Evolutionary conservation across 2,113 vertebrate genomes (phyloP).

Genomic region (Polypterus bichir): DNA sequence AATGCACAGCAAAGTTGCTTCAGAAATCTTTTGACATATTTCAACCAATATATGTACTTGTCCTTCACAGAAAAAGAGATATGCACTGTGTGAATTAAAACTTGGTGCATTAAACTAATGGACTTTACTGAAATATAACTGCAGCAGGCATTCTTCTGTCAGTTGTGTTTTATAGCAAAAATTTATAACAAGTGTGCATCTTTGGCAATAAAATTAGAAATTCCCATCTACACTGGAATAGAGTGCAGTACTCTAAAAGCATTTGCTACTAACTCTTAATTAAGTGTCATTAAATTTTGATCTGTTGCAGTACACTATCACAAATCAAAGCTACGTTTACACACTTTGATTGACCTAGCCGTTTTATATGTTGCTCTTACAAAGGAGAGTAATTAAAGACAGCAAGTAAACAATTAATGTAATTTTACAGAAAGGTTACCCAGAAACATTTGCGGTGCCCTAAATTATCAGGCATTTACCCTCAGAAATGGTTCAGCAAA

Average conservation of each 20-base stretch:
- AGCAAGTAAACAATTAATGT: too few relatives aligned
- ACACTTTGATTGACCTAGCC: too few relatives aligned
- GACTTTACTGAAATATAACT: slow-evolving; percentile 11
- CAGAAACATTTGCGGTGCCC: too few relatives aligned
- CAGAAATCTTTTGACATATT: not conserved
- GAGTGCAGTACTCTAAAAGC: slow-evolving; percentile 25
- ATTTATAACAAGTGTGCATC: not conserved
- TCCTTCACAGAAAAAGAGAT: slow-evolving; percentile 26
- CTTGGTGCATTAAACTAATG: slow-evolving; percentile 38
- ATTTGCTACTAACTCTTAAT: slow-evolving; percentile 41
- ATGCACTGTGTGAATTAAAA: slow-evolving; percentile 38
- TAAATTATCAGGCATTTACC: too few relatives aligned
- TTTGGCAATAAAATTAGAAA: not conserved
- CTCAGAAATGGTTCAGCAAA: too few relatives aligned
- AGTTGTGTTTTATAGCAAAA: not conserved
- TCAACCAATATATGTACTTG: slow-evolving; percentile 30
- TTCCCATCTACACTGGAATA: not conserved
- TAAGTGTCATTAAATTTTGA: slow-evolving; percentile 40
- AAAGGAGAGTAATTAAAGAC: too few relatives aligned
- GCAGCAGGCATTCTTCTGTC: not conserved
- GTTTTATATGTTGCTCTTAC: too few relatives aligned
- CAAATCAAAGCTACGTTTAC: slow-evolving; percentile 5
- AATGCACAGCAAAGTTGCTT: slow-evolving; percentile 22
- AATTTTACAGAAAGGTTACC: too few relatives aligned
- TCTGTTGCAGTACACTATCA: slow-evolving; percentile 28